Conservation (phyloP, 2,888 invertebrate species). For the Buathra laborator region DNA sequence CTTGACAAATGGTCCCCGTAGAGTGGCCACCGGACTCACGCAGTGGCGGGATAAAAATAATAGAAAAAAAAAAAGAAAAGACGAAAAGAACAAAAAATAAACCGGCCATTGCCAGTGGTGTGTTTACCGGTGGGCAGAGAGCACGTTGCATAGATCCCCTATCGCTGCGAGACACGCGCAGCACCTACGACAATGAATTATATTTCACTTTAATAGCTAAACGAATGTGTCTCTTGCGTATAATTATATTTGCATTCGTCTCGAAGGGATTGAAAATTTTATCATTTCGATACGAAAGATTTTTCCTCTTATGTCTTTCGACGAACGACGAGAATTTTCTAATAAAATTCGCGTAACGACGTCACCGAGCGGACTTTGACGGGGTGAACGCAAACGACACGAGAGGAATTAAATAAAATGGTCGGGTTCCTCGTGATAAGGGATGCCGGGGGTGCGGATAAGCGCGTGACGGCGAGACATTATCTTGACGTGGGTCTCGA, state of each 20-base stretch:
- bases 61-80: background rate
- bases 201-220: background rate
- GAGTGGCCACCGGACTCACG: constrained; percentile 3
- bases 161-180: background rate
- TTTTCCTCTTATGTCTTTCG: background rate
- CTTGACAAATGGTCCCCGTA: constrained; percentile 42
- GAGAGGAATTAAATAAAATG: constrained; percentile 40
- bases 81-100: background rate
- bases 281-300: background rate
- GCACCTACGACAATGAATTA: constrained; percentile 7
- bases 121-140: background rate
- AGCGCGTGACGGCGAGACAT: constrained; percentile 47
- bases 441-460: constrained; percentile 30
- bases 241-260: background rate
- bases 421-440: constrained; percentile 17
- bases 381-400: background rate
- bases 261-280: background rate
- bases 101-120: background rate
- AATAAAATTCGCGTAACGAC: constrained; percentile 34
- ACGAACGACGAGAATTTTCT: background rate
- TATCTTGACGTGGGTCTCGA: constrained; percentile 63
- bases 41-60: background rate
- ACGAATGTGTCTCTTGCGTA: background rate
- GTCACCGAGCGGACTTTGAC: background rate
- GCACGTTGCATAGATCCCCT: constrained; percentile 1